phyloP scores from a whole-genome alignment of 2,113 vertebrate species.

The Paramisgurnus dabryanus region DNA sequence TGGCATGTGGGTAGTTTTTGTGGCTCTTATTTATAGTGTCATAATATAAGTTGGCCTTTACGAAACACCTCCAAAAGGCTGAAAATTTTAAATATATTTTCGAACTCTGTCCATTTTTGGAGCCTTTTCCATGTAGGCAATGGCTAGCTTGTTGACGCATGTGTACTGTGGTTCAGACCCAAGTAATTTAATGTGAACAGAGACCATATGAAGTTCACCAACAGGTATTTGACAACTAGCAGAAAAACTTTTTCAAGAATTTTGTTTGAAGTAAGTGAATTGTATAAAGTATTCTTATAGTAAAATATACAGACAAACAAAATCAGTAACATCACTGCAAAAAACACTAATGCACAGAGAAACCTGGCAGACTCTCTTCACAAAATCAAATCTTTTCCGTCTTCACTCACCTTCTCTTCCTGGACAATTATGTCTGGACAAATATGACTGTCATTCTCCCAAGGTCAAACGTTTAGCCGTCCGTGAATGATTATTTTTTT shows the following conservation, averaged over 20 bases:
- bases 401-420: slow-evolving; percentile 27
- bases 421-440: background rate
- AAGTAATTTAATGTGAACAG: too few species aligned
- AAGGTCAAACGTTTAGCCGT: background rate
- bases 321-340: background rate
- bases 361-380: background rate
- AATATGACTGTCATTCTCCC: background rate
- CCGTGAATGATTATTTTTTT: background rate
- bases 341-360: background rate
- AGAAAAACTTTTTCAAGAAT: background rate
- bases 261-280: background rate
- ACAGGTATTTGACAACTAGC: background rate
- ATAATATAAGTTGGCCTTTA: background rate
- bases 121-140: too few species aligned
- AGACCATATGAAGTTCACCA: too few species aligned
- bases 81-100: background rate
- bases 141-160: too few species aligned
- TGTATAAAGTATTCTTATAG: background rate
- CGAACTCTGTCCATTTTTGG: too few species aligned
- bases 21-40: too few species aligned
- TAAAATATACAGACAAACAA: background rate
- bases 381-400: background rate
- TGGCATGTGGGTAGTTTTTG: too few species aligned
- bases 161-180: too few species aligned
- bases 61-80: background rate